A percentile compares a stretch with the other conserved stretches of the same genome.
phyloP scores from a whole-genome alignment of 2,888 invertebrate genomes.

The Microctonus brassicae region DNA sequence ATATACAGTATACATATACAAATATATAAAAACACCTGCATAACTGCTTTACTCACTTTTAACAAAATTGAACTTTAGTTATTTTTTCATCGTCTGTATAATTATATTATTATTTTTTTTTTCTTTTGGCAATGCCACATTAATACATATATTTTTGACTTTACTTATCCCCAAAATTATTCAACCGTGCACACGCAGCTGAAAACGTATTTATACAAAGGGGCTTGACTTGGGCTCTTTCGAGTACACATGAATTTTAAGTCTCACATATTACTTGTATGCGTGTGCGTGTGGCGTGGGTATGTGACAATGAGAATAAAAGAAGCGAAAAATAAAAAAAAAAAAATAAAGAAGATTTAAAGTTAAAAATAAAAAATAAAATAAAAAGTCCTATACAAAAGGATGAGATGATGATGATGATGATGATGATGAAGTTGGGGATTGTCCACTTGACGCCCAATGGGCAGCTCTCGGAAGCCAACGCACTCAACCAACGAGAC shows the following conservation, averaged over 20 bases:
- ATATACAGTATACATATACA: background rate
- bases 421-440: conserved; percentile 12
- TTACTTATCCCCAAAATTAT: too few species aligned
- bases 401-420: conserved; percentile 1
- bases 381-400: too few species aligned
- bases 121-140: too few species aligned
- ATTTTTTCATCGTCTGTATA: too few species aligned
- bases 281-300: conserved; percentile 3
- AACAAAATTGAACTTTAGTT: too few species aligned
- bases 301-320: background rate
- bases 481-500: conserved; percentile 17
- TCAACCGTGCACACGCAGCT: background rate
- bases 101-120: background rate
- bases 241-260: background rate
- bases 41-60: too few species aligned
- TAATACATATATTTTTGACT: too few species aligned
- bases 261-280: conserved; percentile 8
- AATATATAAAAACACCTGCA: too few species aligned
- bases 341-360: too few species aligned
- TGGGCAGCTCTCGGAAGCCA: conserved; percentile 47
- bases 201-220: background rate
- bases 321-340: background rate
- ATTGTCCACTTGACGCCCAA: conserved; percentile 54
- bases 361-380: too few species aligned
- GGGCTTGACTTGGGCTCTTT: background rate